Percentiles rank a stretch among this genome's conserved stretches.
Evolutionary conservation across 2,113 vertebrate genomes (phyloP).

Genomic region (Eulacestoma nigropectus): DNA sequence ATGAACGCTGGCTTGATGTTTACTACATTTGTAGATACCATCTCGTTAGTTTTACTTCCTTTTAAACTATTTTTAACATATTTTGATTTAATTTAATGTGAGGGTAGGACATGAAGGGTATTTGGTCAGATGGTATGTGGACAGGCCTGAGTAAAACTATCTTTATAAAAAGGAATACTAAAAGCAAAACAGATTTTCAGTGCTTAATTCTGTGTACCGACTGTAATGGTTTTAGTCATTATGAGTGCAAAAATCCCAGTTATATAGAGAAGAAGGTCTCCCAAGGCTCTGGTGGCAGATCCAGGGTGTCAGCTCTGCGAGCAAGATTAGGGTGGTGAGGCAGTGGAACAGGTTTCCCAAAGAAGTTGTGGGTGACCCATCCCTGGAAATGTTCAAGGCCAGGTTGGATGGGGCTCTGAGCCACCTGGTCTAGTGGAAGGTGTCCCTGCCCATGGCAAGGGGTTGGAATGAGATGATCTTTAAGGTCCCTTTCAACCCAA

Average conservation of each 20-base stretch:
- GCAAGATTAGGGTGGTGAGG: background rate
- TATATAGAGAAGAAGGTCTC: background rate
- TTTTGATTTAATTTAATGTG: background rate
- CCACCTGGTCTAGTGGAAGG: background rate
- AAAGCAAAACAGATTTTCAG: background rate
- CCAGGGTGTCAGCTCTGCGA: background rate
- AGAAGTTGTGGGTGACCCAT: background rate
- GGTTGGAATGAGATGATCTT: background rate
- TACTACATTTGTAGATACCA: background rate
- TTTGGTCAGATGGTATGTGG: background rate
- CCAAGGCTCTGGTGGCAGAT: background rate
- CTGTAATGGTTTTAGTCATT: background rate
- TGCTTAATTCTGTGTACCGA: background rate
- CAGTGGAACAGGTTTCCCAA: background rate
- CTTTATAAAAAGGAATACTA: background rate
- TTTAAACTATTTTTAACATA: background rate
- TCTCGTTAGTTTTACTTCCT: background rate
- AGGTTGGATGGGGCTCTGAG: background rate
- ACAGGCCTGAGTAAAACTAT: background rate
- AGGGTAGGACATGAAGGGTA: background rate
- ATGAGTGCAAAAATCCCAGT: background rate
- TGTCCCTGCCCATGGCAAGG: background rate
- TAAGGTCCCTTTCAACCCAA: background rate
- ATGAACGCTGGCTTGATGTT: background rate
- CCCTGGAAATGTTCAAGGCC: background rate